These are phyloP conservation scores for Psophia crepitans DNA, from an alignment of 2,113 vertebrate genomes.

Conservation along the genomic window DNA sequence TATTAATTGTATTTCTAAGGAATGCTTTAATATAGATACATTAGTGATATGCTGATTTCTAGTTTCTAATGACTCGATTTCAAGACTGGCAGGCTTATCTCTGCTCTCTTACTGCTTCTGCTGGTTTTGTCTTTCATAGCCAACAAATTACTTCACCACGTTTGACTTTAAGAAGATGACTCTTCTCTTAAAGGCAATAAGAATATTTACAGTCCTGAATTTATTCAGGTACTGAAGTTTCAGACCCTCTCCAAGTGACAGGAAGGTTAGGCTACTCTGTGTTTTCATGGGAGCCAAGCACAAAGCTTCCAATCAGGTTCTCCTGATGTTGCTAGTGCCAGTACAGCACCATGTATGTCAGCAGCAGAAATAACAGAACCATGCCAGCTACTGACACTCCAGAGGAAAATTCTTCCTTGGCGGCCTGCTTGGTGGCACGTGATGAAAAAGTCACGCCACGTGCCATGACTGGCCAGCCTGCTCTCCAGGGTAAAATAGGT, in stretches of 20 bases:
- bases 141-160: not conserved
- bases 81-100: not conserved
- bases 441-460: not conserved
- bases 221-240: not conserved
- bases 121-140: not conserved
- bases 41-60: not conserved
- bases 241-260: not conserved
- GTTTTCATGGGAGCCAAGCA: not conserved
- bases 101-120: not conserved
- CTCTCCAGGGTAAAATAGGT: constrained; percentile 8
- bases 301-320: not conserved
- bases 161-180: not conserved
- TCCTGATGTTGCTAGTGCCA: not conserved
- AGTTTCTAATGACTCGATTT: not conserved
- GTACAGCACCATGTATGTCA: not conserved
- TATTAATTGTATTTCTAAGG: not conserved
- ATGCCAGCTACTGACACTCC: not conserved
- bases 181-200: not conserved
- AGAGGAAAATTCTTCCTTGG: not conserved
- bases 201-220: not conserved
- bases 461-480: not conserved
- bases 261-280: not conserved
- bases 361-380: not conserved
- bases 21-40: not conserved
- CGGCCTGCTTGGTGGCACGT: not conserved